A percentile compares a stretch with the other conserved stretches of the same genome.
phyloP scores from a whole-genome alignment of 2,113 vertebrate species.

The Hoplias malabaricus region DNA sequence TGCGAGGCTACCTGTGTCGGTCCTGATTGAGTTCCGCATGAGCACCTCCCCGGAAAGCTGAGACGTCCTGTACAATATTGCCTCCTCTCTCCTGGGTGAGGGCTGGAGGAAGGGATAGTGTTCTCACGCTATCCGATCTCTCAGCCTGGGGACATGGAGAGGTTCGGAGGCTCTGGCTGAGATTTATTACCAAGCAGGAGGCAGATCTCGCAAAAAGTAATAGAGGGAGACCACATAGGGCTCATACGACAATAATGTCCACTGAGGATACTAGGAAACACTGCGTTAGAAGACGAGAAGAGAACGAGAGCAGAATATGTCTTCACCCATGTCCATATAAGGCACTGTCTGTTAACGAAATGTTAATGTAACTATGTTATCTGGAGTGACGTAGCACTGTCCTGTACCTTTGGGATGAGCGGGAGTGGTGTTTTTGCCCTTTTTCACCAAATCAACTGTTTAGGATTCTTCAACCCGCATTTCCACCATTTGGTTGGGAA shows the following conservation, averaged over 20 bases:
- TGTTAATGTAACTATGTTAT: no score
- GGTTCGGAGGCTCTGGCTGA: conserved; percentile 1
- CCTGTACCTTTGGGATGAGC: no score
- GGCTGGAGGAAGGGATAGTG: conserved; percentile 11
- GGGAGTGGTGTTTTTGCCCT: no score
- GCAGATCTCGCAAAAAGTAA: not conserved
- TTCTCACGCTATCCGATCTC: not conserved
- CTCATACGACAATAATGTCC: not conserved
- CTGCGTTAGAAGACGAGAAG: not conserved
- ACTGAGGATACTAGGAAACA: not conserved
- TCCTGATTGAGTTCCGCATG: conserved; percentile 44
- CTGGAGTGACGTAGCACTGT: no score
- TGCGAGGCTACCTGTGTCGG: conserved; percentile 37
- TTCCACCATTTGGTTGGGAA: no score
- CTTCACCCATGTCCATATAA: no score
- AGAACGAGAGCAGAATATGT: no score
- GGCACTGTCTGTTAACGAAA: no score
- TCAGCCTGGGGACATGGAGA: not conserved
- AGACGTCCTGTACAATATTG: conserved; percentile 24
- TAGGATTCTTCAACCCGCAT: no score
- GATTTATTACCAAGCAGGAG: not conserved
- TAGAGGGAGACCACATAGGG: not conserved
- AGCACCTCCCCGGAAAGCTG: conserved; percentile 12
- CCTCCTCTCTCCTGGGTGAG: conserved; percentile 25
- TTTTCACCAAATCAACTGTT: no score